A percentile compares a stretch with the other conserved stretches of the same genome.
Evolutionary conservation across 2,888 invertebrate species (phyloP).

Genomic region (Brachyptera putata): DNA sequence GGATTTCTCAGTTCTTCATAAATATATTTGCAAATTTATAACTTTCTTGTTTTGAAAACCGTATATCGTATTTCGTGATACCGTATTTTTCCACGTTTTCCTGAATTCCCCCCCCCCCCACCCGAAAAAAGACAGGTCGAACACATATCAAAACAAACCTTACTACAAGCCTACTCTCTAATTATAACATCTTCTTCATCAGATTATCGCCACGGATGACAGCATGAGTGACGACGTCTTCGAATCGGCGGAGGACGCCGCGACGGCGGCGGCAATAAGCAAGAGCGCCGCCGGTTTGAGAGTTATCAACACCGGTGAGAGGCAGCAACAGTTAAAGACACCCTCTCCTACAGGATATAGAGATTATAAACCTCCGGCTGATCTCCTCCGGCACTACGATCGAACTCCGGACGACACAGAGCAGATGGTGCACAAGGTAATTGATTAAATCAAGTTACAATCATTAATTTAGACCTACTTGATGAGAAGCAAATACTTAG

Average conservation of each 20-base stretch:
- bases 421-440: slow-evolving; percentile 63
- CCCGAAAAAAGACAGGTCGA: too few relatives aligned
- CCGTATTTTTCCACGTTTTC: too few relatives aligned
- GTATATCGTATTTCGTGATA: too few relatives aligned
- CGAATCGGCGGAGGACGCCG: slow-evolving; percentile 54
- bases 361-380: slow-evolving; percentile 71
- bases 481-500: too few relatives aligned
- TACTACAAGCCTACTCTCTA: too few relatives aligned
- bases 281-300: slow-evolving; percentile 35
- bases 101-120: too few relatives aligned
- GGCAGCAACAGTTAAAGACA: slow-evolving; percentile 39
- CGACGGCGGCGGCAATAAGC: slow-evolving; percentile 37
- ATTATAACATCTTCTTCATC: too few relatives aligned
- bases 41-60: too few relatives aligned
- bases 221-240: slow-evolving; percentile 83
- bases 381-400: slow-evolving; percentile 48
- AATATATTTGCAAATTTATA: too few relatives aligned
- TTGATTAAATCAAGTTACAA: slow-evolving; percentile 5
- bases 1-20: too few relatives aligned
- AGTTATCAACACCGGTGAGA: slow-evolving; percentile 37
- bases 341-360: slow-evolving; percentile 78
- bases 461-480: too few relatives aligned
- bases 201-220: slow-evolving; percentile 61
- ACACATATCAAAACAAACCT: too few relatives aligned
- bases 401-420: slow-evolving; percentile 43